Conservation (phyloP, 2,797 vertebrate species). For the Adrianichthys oophorus region DNA sequence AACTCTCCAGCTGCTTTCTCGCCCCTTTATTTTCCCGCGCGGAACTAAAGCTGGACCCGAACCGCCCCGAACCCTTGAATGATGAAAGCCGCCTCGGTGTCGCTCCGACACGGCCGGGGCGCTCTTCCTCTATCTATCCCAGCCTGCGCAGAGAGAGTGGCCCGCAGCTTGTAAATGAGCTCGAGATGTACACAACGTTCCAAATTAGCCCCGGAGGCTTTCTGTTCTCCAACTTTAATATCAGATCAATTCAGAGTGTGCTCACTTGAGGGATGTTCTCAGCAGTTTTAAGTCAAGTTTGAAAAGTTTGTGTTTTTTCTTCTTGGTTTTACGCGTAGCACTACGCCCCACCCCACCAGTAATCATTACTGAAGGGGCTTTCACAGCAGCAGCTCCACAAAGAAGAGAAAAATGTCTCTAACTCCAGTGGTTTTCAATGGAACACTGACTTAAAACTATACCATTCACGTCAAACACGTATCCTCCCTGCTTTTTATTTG, state of each 20-base stretch:
- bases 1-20: conserved; percentile 39
- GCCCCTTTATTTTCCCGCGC: neutral
- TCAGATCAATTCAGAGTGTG: neutral
- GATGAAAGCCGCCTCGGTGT: conserved; percentile 13
- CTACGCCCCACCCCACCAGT: conserved; percentile 77
- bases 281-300: conserved; percentile 58
- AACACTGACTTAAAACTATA: too few relatives aligned
- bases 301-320: conserved; percentile 62
- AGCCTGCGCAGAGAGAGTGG: conserved; percentile 17
- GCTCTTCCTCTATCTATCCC: conserved; percentile 36
- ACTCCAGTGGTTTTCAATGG: too few relatives aligned
- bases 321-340: conserved; percentile 61
- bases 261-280: conserved; percentile 11
- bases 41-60: conserved; percentile 11
- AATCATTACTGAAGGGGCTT: conserved; percentile 56
- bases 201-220: neutral
- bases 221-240: conserved; percentile 5
- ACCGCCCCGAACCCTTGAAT: too few relatives aligned
- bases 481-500: conserved; percentile 58
- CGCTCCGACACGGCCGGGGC: conserved; percentile 35
- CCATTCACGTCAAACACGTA: conserved; percentile 60
- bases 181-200: conserved; percentile 20
- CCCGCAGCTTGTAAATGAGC: conserved; percentile 16
- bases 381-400: conserved; percentile 32
- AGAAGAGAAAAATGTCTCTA: conserved; percentile 39